Conservation (phyloP, 2,888 invertebrate species). For the Subacronicta megacephala region DNA sequence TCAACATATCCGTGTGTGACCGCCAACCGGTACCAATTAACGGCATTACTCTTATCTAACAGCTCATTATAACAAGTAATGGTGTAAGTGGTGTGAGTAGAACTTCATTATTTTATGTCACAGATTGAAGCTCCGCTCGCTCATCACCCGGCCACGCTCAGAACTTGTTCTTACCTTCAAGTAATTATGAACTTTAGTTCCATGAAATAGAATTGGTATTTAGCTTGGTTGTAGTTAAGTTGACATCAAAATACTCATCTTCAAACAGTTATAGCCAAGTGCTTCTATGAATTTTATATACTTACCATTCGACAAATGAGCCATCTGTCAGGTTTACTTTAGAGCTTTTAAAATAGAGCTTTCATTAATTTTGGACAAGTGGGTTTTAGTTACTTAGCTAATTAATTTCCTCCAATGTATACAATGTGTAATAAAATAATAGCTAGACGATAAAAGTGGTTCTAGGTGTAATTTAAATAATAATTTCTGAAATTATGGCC, state of each 20-base stretch:
- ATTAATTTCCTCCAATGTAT: too few species aligned
- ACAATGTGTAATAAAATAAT: too few species aligned
- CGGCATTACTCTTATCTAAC: constrained; percentile 80
- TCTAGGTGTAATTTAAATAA: too few species aligned
- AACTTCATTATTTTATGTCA: constrained; percentile 83
- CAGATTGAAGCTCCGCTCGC: constrained; percentile 70
- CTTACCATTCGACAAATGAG: constrained; percentile 38
- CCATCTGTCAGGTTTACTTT: constrained; percentile 40
- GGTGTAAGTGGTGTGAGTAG: constrained; percentile 77
- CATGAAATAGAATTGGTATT: constrained; percentile 12
- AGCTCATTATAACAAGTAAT: constrained; percentile 79
- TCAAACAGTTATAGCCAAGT: constrained; percentile 56
- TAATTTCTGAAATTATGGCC: too few species aligned
- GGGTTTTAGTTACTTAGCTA: constrained; percentile 14
- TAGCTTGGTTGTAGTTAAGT: constrained; percentile 7
- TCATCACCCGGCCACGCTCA: constrained; percentile 68
- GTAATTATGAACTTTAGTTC: constrained; percentile 52
- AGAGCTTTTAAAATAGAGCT: constrained; percentile 17
- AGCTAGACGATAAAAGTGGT: too few species aligned
- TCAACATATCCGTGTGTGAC: constrained; percentile 38
- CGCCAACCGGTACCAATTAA: constrained; percentile 71
- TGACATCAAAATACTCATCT: constrained; percentile 44
- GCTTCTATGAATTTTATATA: constrained; percentile 35
- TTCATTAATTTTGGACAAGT: constrained; percentile 26
- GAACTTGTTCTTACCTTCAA: constrained; percentile 52